Percentiles rank a stretch among this genome's conserved stretches.
Conservation (phyloP, 2,797 vertebrate genomes). For the Crypturellus tataupa region DNA sequence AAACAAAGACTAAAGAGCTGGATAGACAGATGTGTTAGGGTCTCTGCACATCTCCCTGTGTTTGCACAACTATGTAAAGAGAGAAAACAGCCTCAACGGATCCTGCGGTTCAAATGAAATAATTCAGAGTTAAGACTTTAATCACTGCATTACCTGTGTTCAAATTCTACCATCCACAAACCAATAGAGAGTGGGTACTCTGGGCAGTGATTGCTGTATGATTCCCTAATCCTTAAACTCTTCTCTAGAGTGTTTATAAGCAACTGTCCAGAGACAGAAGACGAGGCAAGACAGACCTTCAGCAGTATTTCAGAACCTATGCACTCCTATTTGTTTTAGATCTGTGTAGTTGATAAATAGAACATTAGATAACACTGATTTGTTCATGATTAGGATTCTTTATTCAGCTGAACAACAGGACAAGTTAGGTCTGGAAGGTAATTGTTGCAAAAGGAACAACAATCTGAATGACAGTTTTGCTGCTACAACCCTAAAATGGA, state of each 20-base stretch:
- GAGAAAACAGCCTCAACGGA: not conserved
- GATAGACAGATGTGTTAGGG: not conserved
- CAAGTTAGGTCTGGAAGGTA: not conserved
- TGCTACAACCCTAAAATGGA: not conserved
- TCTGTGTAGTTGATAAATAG: not conserved
- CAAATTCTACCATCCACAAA: not conserved
- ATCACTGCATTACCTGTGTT: not conserved
- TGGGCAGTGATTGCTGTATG: rapidly evolving
- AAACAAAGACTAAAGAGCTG: not conserved
- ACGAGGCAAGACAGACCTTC: not conserved
- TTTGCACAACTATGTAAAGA: not conserved
- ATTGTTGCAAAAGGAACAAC: not conserved
- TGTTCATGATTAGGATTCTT: not conserved
- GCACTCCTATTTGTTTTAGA: not conserved
- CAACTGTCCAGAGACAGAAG: not conserved
- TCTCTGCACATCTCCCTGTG: not conserved
- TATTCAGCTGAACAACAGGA: not conserved
- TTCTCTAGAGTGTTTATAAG: not conserved
- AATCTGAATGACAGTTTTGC: not conserved
- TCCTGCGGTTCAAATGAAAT: rapidly evolving
- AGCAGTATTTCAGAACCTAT: too few relatives aligned
- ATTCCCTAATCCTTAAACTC: not conserved
- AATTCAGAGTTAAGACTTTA: not conserved
- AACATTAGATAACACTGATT: not conserved
- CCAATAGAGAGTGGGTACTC: not conserved